A percentile compares a stretch with the other conserved stretches of the same genome.
Evolutionary conservation across 2,797 vertebrate genomes (phyloP).

Genomic region (Pogoniulus pusillus): DNA sequence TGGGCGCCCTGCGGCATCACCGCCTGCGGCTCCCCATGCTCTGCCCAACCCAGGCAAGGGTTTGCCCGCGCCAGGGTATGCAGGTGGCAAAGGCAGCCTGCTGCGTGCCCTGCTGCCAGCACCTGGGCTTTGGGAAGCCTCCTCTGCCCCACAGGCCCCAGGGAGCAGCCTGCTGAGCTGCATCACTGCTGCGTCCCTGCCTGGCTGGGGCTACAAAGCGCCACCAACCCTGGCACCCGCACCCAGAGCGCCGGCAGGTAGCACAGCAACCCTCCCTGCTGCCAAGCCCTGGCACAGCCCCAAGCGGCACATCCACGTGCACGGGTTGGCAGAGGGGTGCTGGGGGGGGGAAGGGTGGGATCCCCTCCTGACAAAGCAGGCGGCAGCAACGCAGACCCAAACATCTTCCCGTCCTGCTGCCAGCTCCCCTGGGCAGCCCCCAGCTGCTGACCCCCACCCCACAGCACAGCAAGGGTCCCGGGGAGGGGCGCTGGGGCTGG

Average conservation of each 20-base stretch:
- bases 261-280: neutral
- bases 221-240: fast-evolving
- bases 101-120: fast-evolving
- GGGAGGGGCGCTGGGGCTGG: too few relatives aligned
- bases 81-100: fast-evolving
- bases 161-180: neutral
- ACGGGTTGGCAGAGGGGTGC: fast-evolving
- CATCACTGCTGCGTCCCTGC: neutral
- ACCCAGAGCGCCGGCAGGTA: neutral
- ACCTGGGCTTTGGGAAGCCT: neutral
- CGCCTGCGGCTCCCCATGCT: neutral
- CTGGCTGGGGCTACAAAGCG: fast-evolving
- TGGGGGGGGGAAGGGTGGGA: neutral
- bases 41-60: neutral
- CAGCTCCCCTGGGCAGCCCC: neutral
- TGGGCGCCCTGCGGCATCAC: fast-evolving
- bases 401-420: too few relatives aligned
- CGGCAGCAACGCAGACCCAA: neutral
- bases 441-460: neutral
- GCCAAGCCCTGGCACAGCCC: neutral
- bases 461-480: neutral
- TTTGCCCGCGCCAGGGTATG: neutral
- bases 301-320: neutral
- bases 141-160: fast-evolving
- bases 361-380: neutral